Base-by-base conservation (phyloP, 2,113 vertebrate species). In the Bombycilla garrulus region DNA sequence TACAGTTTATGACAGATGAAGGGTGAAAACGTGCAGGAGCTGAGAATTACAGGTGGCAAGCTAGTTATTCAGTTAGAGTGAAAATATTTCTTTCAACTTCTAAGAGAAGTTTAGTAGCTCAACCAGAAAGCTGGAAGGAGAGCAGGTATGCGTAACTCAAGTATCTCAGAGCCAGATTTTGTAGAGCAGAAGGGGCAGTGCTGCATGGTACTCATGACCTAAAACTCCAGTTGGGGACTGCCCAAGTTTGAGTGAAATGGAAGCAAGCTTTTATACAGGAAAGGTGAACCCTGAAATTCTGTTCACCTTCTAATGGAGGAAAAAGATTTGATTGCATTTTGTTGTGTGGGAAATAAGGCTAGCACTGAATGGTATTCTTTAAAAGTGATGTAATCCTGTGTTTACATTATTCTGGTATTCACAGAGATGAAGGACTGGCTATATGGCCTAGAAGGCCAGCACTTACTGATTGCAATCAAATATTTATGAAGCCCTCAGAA, bases 291-390 rank as follows among this genome's bases (percentile, higher is more conserved):
- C 11, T 47, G 14, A 73, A 50, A 53, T 73, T 73, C 36, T 65
- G 4, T 20, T 62, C 9, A 35, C 0, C 0, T 29, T 5, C 65
- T 56, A 56, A 44, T 9, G 2, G 5, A 3, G 7, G 19, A 6
- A 58, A 57, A 54, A 24, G 0, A 8, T 36, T 74, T 73, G 6
- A 12, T 53, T 54, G 5, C 29, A 58, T 58, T 35, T 54, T 69
- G 9, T 38, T 82, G 12, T 29, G 10, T 6, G 2, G 20, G 5
- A 80, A 73, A 86, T 53, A 48, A 47, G 19, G 85, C 65, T 8
- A 82, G 31, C 13, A 65, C 40, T 38, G 23, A 54, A 58, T 23
- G 2, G 1, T 1, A 11, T 53, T 67, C 40, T 76, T 88, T 65
- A 60, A 40, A 80, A 56, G 16, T 15, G 36, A 6, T 20, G 3